Evolutionary conservation across 2,888 invertebrate genomes (phyloP), one percentile per base, ranked within the genome.

Genomic region (Serrognathus titanus): DNA sequence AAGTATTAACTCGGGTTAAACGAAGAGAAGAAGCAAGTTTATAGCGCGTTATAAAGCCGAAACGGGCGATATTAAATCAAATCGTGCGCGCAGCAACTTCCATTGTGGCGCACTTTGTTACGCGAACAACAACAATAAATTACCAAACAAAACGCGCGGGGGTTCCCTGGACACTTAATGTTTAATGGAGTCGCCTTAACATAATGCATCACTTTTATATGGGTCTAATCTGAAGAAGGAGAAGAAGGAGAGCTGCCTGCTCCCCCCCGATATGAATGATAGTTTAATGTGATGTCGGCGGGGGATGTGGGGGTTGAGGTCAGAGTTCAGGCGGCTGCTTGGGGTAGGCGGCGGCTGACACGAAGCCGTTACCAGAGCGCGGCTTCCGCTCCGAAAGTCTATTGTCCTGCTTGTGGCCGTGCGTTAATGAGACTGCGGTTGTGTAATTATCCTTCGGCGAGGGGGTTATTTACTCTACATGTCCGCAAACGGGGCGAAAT

Each of bases 391-490:
- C 20, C 45, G 45, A 45, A 45, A 45, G 9, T 45, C 45, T 13
- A 45, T 45, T 45, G 45, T 45, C 45, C 45, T 45, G 45, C 13
- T 45, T 24, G 45, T 45, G 45, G 45, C 45, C 45, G 45, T 24
- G 45, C 10, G 39, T 13, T 37, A 50, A 20, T 40, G 20, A 31
- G 31, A 37, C 51, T 12, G 16, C 38, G 40, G 40, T 40, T 10
- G 38, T n/a, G 31, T 31, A 40, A 37, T 38, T 20, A 50, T 50
- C 24, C 16, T 50, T 31, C 24, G 24, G 38, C 31, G 31, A 40
- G 38, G 31, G n/a, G 16, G 51, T 50, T 37, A 39, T 24, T 38
- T 24, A 31, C 24, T 31, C 24, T 31, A 31, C 24, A 31, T 31
- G 24, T 31, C 24, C 24, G 24, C 24, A 31, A 31, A 31, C 24